Evolutionary conservation across 1,140 invertebrate genomes (phyloP).

Genomic region (Whitmania pigra): DNA sequence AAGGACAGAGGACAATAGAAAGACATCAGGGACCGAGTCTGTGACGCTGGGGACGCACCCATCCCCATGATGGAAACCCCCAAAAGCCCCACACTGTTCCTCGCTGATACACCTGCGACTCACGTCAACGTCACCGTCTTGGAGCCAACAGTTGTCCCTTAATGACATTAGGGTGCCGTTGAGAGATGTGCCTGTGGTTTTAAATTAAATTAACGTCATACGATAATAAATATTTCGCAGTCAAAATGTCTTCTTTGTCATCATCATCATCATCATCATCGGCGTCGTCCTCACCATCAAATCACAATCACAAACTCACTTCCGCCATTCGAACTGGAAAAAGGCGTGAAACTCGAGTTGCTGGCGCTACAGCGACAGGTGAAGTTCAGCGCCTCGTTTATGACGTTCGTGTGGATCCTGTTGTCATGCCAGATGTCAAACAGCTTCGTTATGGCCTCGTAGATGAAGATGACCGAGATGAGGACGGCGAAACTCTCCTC

Average conservation of each 20-base stretch:
- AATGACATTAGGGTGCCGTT: background rate
- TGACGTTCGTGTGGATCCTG: conserved; percentile 12
- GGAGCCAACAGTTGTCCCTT: background rate
- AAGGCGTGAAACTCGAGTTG: background rate
- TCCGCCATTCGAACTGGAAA: background rate
- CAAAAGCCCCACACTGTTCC: conserved; percentile 13
- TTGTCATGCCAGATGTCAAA: conserved; percentile 25
- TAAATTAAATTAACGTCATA: too few species aligned
- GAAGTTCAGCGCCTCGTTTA: background rate
- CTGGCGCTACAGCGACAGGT: background rate
- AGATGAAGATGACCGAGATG: conserved; percentile 97
- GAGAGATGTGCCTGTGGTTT: too few species aligned
- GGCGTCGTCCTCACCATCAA: too few species aligned
- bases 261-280: too few species aligned
- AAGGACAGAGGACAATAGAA: conserved; percentile 38
- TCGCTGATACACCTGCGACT: conserved; percentile 31
- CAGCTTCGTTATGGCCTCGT: conserved; percentile 64
- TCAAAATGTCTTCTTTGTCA: too few species aligned
- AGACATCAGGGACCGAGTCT: conserved; percentile 32
- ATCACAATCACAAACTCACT: background rate
- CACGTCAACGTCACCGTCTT: conserved; percentile 22
- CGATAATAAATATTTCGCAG: too few species aligned
- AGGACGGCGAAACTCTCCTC: conserved; percentile 98
- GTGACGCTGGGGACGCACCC: conserved; percentile 25
- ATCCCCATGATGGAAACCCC: conserved; percentile 20